Evolutionary conservation across 2,888 invertebrate species (phyloP), one percentile per base, ranked within the genome.

Genomic region (Phengaris arion): DNA sequence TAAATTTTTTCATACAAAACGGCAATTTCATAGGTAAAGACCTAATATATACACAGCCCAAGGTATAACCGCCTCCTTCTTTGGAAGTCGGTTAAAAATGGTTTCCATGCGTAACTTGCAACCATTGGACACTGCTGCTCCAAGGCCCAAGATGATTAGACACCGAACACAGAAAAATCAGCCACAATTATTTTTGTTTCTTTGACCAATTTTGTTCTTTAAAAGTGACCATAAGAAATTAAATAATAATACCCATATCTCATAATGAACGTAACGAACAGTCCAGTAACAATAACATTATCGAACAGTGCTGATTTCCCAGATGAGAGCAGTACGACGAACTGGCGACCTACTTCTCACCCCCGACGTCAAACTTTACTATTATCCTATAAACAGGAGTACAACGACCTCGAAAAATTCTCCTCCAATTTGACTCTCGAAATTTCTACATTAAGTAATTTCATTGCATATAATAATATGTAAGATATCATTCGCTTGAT

Each of bases 341-440:
- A 69, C 15, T 35, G 69, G n/a, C 69, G 69, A 69, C 69, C 69
- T 69, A 69, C 69, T 69, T 69, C 69, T n/a, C 48, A 48, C 8
- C 69, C 69, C 69, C 48, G 59, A 6, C n/a, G 15, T 59, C 59
- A 59, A 59, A 59, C 59, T 48, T 48, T 70, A n/a, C n/a, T 51
- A 70, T 51, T 48, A 15, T 15, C 22, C 48, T 15, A 15, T 22
- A 22, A 70, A 22, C 70, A 15, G n/a, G n/a, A 69, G 70, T 48
- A 15, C 70, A 15, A 70, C 48, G 70, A 70, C 51, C 70, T 70
- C 70, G 15, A 51, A 22, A 70, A 68, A 15, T 48, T 48, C 10
- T 10, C 51, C 8, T 12, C 51, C 70, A 64, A 45, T 64, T 45
- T 22, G 45, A 4, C 2, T 45, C 45, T 64, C 45, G 59, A 59